Evolutionary conservation across 2,113 vertebrate species (phyloP), one percentile per base, ranked within the genome.

Genomic region (Urocolius indicus): DNA sequence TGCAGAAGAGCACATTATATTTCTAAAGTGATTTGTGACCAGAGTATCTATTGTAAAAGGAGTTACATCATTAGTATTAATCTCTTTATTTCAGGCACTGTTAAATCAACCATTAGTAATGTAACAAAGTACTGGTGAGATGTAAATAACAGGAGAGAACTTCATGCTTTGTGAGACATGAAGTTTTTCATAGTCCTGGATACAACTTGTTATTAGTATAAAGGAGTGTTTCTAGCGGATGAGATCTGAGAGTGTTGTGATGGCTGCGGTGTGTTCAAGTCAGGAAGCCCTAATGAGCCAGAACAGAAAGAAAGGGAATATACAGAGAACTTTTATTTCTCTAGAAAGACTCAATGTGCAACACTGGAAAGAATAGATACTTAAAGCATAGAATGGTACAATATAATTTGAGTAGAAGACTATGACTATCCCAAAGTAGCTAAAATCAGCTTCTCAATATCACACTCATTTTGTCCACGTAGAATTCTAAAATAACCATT

Each of bases 401-500:
- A 52, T 32, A 21, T 16, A 57, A 29, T 49, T 36, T 73, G 12
- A 43, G 27, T n/a, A 51, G 32, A 75, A 80, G 41, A 67, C 16
- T 88, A 86, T 76, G 85, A 55, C 36, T 98, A 72, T 74, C 98
- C 97, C 87, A 90, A 97, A 45, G 96, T 97, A 89, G 98, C 94
- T n/a, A 98, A 96, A 93, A 98, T 98, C 78, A 98, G 51, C 61
- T 97, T 98, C 96, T 98, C 98, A 96, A 98, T 98, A 95, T 97
- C 98, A 96, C 98, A 98, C 30, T 98, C 98, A 95, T 98, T 98
- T 96, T 95, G 96, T 92, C 98, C 98, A 79, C 98, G 97, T 93
- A 97, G 96, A 96, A 98, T 98, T 84, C 96, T 96, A 84, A 98
- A 98, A 96, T 98, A 98, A 73, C 98, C 98, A 61, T 98, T 98